A percentile compares a stretch with the other conserved stretches of the same genome.
These are phyloP conservation scores for Polydrusus cervinus DNA, from an alignment of 2,888 invertebrate species.

Conservation along the genomic window DNA sequence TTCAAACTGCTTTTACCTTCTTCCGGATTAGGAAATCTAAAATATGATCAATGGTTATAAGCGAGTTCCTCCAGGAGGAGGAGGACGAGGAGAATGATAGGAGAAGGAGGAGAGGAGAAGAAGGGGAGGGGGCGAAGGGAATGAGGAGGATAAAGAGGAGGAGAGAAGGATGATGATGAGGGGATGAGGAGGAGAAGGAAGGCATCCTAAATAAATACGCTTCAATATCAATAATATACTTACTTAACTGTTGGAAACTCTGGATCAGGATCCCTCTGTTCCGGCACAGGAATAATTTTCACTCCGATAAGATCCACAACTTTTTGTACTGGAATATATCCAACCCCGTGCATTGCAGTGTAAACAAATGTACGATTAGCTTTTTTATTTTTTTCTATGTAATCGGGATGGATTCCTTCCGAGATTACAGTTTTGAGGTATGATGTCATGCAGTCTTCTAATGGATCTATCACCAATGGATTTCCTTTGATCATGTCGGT, in stretches of 20 bases:
- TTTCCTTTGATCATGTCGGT: conserved; percentile 74
- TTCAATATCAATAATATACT: conserved; percentile 51
- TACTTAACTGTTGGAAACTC: conserved; percentile 95
- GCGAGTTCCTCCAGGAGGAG: too few species aligned
- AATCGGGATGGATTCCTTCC: conserved; percentile 73
- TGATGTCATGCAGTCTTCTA: conserved; percentile 76
- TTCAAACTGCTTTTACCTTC: conserved; percentile 84
- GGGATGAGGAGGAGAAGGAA: too few species aligned
- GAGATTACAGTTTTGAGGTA: conserved; percentile 80
- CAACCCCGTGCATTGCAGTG: conserved; percentile 99
- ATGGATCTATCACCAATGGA: conserved; percentile 79
- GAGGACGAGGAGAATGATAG: too few species aligned
- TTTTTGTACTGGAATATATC: conserved; percentile 83
- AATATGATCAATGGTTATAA: conserved; percentile 53
- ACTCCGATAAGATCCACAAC: conserved; percentile 86
- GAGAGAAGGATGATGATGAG: too few species aligned
- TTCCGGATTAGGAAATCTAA: conserved; percentile 95
- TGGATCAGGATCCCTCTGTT: conserved; percentile 93
- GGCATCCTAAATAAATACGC: too few species aligned
- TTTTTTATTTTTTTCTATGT: conserved; percentile 73
- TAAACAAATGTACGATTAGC: conserved; percentile 82
- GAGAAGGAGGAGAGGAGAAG: too few species aligned
- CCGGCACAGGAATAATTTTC: conserved; percentile 79
- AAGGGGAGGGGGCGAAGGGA: too few species aligned
- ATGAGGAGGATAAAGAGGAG: too few species aligned